phyloP scores from a whole-genome alignment of 2,113 vertebrate species.

The Nymphicus hollandicus region DNA sequence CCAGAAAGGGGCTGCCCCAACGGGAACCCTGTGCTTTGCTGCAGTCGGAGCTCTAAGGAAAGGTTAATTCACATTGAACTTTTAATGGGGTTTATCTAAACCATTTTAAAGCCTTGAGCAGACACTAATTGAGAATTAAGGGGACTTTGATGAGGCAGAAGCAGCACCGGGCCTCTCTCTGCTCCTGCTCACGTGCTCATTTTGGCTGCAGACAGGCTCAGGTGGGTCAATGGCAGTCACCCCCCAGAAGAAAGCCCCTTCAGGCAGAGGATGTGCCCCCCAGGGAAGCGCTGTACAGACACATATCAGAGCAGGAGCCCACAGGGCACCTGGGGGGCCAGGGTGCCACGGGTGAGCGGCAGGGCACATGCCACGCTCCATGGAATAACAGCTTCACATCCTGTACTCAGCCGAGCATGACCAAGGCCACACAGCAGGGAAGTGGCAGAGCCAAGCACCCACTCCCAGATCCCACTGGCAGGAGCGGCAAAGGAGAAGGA shows the following conservation, averaged over 20 bases:
- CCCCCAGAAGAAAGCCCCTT: background rate
- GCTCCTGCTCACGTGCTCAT: background rate
- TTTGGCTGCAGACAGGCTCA: background rate
- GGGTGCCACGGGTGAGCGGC: rapidly evolving
- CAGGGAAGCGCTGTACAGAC: background rate
- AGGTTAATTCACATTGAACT: slow-evolving; percentile 30
- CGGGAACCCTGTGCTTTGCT: rapidly evolving
- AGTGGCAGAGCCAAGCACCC: background rate
- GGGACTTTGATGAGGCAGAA: background rate
- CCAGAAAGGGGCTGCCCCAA: background rate
- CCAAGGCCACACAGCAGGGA: background rate
- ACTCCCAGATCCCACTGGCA: background rate
- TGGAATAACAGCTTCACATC: background rate
- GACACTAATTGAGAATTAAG: slow-evolving; percentile 32
- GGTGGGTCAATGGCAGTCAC: background rate
- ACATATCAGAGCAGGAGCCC: rapidly evolving
- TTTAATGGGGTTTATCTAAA: background rate
- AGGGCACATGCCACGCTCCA: rapidly evolving
- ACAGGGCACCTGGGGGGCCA: rapidly evolving
- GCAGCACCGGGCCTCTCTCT: background rate
- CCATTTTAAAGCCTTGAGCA: slow-evolving; percentile 1
- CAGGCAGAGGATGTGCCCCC: background rate
- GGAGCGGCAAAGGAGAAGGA: rapidly evolving
- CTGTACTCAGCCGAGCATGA: rapidly evolving
- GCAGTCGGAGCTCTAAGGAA: background rate